Conservation (phyloP, 2,113 vertebrate genomes). For the Eurystomus gularis region DNA sequence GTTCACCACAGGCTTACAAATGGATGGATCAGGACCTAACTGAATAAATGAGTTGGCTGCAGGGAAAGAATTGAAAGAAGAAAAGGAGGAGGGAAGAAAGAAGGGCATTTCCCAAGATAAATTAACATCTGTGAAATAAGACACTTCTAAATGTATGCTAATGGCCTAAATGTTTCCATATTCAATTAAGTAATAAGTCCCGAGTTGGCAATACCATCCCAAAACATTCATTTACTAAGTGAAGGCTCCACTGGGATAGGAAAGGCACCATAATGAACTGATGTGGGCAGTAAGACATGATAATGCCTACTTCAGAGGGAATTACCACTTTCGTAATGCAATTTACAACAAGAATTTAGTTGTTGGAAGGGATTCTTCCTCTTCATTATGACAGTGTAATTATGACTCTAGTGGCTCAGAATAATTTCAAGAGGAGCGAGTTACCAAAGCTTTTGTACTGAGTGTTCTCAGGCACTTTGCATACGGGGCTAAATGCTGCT, state of each 20-base stretch:
- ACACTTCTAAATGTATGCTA: slow-evolving; percentile 27
- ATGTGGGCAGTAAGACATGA: neutral
- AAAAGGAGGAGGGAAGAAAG: neutral
- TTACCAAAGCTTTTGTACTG: slow-evolving; percentile 23
- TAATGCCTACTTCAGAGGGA: slow-evolving; percentile 6
- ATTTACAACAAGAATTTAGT: slow-evolving; percentile 11
- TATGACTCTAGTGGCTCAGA: slow-evolving; percentile 38
- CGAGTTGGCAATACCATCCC: neutral
- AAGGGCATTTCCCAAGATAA: slow-evolving; percentile 49
- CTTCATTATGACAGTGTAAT: slow-evolving; percentile 65
- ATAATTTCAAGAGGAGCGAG: slow-evolving; percentile 40
- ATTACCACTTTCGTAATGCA: neutral
- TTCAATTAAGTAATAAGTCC: slow-evolving; percentile 47
- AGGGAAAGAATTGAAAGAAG: slow-evolving; percentile 6
- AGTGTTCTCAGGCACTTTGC: neutral
- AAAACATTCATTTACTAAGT: neutral
- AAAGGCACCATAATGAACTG: neutral
- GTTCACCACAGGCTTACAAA: neutral
- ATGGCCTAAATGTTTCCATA: slow-evolving; percentile 39
- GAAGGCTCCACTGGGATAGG: neutral
- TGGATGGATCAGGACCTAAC: neutral
- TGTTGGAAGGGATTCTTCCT: neutral
- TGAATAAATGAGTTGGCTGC: slow-evolving; percentile 63
- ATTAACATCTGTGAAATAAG: slow-evolving; percentile 47
- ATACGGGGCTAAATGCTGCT: neutral